A percentile compares a stretch with the other conserved stretches of the same genome.
Conservation (phyloP, 1,140 invertebrate genomes). For the Nasonia vitripennis region DNA sequence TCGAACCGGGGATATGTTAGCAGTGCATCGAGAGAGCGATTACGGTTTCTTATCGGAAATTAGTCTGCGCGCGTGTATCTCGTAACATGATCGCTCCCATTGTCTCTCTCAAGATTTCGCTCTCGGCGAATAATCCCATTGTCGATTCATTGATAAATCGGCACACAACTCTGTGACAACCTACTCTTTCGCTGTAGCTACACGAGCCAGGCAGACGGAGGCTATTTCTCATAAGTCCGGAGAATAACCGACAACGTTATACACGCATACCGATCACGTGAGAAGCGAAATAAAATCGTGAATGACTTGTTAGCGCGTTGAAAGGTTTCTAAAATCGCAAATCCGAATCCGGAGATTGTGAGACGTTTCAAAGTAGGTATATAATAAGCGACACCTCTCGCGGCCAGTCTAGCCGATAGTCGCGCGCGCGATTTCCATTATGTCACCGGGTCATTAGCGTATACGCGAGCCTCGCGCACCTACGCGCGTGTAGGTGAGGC, state of each 20-base stretch:
- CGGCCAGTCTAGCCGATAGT: background rate
- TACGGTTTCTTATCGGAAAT: background rate
- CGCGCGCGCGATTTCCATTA: slow-evolving; percentile 11
- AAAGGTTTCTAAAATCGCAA: no score
- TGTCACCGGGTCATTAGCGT: slow-evolving; percentile 45
- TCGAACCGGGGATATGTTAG: no score
- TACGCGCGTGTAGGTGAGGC: background rate
- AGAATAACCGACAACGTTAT: background rate
- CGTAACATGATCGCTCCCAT: background rate
- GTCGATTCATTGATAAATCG: slow-evolving; percentile 24
- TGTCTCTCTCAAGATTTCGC: background rate
- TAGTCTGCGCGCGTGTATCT: background rate
- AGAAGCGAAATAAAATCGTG: no score
- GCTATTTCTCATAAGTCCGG: background rate
- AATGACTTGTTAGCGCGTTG: no score
- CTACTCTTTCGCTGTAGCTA: background rate
- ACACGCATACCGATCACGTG: no score
- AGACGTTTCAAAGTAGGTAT: background rate
- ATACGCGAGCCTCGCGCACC: background rate
- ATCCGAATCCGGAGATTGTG: background rate
- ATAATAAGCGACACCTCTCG: background rate
- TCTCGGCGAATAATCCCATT: background rate
- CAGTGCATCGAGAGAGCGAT: background rate
- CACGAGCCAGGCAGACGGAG: background rate
- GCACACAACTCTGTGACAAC: background rate